Evolutionary conservation across 2,113 vertebrate species (phyloP), one percentile per base, ranked within the genome.

Genomic region (Spermophilus dauricus): DNA sequence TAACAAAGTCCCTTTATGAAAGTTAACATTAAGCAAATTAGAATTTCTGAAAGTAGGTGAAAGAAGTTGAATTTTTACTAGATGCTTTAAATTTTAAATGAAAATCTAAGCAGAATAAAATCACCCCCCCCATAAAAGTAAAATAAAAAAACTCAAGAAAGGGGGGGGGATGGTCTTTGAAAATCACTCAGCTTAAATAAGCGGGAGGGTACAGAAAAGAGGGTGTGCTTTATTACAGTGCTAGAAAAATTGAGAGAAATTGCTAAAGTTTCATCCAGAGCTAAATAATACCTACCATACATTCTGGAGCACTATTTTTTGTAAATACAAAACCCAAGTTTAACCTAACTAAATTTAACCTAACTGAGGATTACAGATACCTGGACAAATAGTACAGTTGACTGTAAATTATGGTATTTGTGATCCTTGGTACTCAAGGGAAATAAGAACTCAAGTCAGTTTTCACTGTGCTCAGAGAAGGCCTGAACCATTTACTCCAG

Each of bases 321-420:
- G 39, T 56, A 84, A 94, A 91, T 14, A 88, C 65, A 95, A 90
- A 84, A 7, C 51, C 76, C 63, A 91, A 76, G 13, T 39, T 87
- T 58, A 91, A 26, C 45, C 45, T 45, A 45, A 45, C 45, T 45
- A 45, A 86, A 45, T 67, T 76, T 81, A 90, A 58, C 20, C 42
- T 51, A 34, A 95, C 78, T 77, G 61, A 76, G 82, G 85, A 80
- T 58, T 10, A 6, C 51, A 90, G 88, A 37, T 81, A 85, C 4
- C 56, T 81, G n/a, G 16, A 8, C 34, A 69, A 45, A 1, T 39
- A 37, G 32, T 37, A 37, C 30, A 65, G 30, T 51, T n/a, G 26
- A 92, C 22, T 65, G 4, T 77, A 65, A 82, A 34, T 73, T 88
- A 42, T 37, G 22, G 56, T 90, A 28, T 70, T 94, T n/a, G 42